Evolutionary conservation across 2,888 invertebrate genomes (phyloP).

Genomic region (Hofmannophila pseudospretella): DNA sequence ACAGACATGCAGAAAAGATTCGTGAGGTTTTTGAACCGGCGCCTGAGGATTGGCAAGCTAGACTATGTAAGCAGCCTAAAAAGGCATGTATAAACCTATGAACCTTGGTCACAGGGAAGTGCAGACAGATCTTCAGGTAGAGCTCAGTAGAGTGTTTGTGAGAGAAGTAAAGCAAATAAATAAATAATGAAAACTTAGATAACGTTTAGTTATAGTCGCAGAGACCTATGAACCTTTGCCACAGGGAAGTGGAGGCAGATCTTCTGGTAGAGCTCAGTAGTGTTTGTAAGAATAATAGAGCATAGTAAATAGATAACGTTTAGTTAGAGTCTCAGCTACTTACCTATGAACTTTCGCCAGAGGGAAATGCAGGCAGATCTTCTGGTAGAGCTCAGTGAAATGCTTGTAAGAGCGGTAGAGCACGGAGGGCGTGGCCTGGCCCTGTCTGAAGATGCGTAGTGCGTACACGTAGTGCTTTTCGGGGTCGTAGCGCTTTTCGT

Average conservation of each 20-base stretch:
- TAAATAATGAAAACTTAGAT: too few relatives aligned
- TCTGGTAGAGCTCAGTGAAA: conserved; percentile 97
- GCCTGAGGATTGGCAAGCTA: too few relatives aligned
- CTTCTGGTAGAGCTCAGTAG: conserved; percentile 97
- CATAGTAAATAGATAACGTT: too few relatives aligned
- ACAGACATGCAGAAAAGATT: too few relatives aligned
- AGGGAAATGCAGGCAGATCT: conserved; percentile 94
- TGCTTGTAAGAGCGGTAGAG: conserved; percentile 97
- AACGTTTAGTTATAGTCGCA: too few relatives aligned
- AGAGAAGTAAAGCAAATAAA: conserved; percentile 93
- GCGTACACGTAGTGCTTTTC: conserved; percentile 98
- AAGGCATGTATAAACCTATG: too few relatives aligned
- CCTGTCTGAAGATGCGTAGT: conserved; percentile 88
- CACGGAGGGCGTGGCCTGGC: conserved; percentile 90
- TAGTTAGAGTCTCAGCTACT: too few relatives aligned
- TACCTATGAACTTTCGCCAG: conserved; percentile 93
- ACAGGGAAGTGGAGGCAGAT: conserved; percentile 94
- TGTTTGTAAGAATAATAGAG: conserved; percentile 97
- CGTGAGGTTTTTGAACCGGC: too few relatives aligned
- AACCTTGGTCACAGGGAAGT: conserved; percentile 94
- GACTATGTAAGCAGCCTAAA: too few relatives aligned
- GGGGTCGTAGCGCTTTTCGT: conserved; percentile 96
- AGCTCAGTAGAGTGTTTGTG: conserved; percentile 99
- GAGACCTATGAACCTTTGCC: conserved; percentile 93
- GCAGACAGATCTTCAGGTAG: conserved; percentile 93